Conservation (phyloP, 2,113 vertebrate species). For the Penelope pileata region DNA sequence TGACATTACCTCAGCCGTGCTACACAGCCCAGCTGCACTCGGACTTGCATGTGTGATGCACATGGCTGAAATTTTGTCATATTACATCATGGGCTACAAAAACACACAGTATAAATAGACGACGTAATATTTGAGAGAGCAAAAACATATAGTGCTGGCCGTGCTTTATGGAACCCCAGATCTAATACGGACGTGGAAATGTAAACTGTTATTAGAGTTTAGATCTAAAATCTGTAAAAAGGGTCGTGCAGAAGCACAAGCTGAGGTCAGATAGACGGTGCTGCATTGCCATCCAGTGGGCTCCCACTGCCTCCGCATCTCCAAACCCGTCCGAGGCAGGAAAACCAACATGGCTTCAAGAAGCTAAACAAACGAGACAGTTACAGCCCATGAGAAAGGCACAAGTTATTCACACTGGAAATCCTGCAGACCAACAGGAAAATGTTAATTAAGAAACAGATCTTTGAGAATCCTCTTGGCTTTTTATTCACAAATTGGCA, state of each 20-base stretch:
- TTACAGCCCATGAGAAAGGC: neutral
- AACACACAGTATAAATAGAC: conserved; percentile 76
- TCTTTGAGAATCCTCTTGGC: neutral
- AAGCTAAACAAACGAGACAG: neutral
- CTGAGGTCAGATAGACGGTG: conserved; percentile 28
- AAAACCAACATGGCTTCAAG: neutral
- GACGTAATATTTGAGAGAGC: conserved; percentile 69
- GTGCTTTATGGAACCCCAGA: conserved; percentile 46
- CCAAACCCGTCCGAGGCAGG: neutral
- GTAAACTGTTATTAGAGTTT: neutral
- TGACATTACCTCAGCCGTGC: conserved; percentile 82
- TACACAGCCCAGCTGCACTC: conserved; percentile 80
- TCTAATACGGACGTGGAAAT: conserved; percentile 44
- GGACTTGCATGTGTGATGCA: conserved; percentile 76
- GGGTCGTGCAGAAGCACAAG: neutral
- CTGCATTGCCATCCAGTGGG: conserved; percentile 80
- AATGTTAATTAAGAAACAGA: conserved; percentile 15
- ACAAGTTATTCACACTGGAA: neutral
- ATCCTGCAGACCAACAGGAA: neutral
- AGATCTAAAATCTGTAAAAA: neutral
- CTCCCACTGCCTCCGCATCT: neutral
- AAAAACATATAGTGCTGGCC: conserved; percentile 57
- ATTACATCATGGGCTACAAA: conserved; percentile 76
- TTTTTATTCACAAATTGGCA: neutral
- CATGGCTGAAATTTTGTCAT: conserved; percentile 73